Base-by-base conservation (phyloP, 1,140 invertebrate species). In the Helicorthomorpha holstii region DNA sequence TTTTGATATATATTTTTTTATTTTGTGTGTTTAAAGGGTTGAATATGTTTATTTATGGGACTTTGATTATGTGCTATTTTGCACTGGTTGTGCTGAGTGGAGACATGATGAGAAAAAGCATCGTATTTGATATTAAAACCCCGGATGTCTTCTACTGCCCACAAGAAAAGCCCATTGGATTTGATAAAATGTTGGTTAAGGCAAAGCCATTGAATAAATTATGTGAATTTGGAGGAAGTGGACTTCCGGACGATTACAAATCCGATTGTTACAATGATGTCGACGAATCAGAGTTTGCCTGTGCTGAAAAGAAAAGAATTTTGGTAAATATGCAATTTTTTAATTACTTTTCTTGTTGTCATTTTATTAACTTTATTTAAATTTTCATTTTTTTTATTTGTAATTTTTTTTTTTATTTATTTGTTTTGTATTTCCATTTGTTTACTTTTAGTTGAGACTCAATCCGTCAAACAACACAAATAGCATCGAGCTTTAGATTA, bases 101-200 rank as follows among this genome's bases (percentile, higher is more conserved):
- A 34, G 82, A 85, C 57, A 80, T 85, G 75, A 76, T 84, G 70
- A 65, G 81, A 27, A 85, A 85, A 64, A 81, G 78, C 25, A 87
- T 87, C 56, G 81, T 86, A 24, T 87, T 78, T 59, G 82, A 87
- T 59, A 81, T 84, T 63, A 82, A 83, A 57, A 85, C 82, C 1
- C 83, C 83, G 1, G 79, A 83, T 59, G 80, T 85, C 0, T 87
- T 87, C 65, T 87, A 86, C 62, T 86, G 83, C 65, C 82, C 82
- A 1, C 76, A 81, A 62, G 75, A 82, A 22, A 52, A 52, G 34
- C 51, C 51, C 29, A 54, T 75, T n/a, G 74, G 64, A 21, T 57
- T 66, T 48, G 59, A 59, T 19, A 66, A 66, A 45, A 69, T 73
- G 68, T 59, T 69, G 4, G 72, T 73, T 16, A 69, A 76, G 56